These are phyloP conservation scores for Acrobasis consociella DNA, from an alignment of 2,888 invertebrate species.

Conservation along the genomic window DNA sequence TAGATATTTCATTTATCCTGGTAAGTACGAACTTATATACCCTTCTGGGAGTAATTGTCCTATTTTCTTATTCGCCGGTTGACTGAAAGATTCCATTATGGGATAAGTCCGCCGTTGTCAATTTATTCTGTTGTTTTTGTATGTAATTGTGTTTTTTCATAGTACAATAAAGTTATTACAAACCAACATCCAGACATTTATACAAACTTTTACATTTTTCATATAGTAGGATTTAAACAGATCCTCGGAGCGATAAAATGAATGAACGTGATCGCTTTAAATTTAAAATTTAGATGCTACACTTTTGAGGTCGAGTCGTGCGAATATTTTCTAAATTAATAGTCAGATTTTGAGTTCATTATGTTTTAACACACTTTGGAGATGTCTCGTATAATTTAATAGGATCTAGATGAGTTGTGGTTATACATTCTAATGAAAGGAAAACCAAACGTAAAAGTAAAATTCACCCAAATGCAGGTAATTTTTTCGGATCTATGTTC, in stretches of 20 bases:
- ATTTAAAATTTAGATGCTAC: constrained; percentile 12
- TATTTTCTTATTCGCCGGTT: too few relatives aligned
- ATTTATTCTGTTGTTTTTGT: too few relatives aligned
- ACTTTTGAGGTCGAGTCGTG: constrained; percentile 9
- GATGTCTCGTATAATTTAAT: background rate
- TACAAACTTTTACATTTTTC: background rate
- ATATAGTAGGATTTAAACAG: background rate
- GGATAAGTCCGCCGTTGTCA: too few relatives aligned
- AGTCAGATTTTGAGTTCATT: constrained; percentile 4
- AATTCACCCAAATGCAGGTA: background rate
- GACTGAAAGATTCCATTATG: too few relatives aligned
- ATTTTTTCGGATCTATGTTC: too few relatives aligned
- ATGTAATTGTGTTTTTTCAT: too few relatives aligned
- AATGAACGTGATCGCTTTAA: background rate
- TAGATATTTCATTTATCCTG: too few relatives aligned
- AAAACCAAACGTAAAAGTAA: background rate
- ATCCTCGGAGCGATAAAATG: background rate
- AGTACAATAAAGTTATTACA: too few relatives aligned
- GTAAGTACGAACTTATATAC: too few relatives aligned
- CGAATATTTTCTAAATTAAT: constrained; percentile 12
- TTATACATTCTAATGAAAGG: background rate
- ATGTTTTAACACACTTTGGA: constrained; percentile 1
- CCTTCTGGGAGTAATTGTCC: too few relatives aligned
- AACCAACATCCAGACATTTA: too few relatives aligned
- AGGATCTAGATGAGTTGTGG: background rate